These are phyloP conservation scores for Propithecus deckenii DNA, from an alignment of 2,797 vertebrate species.

Conservation along the genomic window DNA sequence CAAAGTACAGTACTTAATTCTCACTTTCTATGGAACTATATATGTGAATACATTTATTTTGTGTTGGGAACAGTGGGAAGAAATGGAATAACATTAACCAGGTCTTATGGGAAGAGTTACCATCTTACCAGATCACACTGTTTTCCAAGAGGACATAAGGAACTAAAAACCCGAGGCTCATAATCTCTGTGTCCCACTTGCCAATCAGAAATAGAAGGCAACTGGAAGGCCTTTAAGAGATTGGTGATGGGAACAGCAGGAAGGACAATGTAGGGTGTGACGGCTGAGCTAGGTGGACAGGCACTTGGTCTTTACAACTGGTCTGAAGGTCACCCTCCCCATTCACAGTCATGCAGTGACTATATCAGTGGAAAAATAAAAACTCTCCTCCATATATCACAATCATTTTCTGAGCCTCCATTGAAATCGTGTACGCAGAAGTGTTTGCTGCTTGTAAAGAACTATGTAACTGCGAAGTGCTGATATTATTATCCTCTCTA, in stretches of 20 bases:
- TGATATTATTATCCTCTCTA: constrained; percentile 32
- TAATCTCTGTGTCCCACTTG: neutral
- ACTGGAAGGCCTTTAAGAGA: neutral
- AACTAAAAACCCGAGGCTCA: neutral
- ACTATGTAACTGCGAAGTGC: neutral
- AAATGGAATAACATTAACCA: neutral
- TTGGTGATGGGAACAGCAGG: neutral
- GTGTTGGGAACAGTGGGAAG: neutral
- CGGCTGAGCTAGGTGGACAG: neutral
- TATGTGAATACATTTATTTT: neutral
- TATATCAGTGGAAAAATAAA: neutral
- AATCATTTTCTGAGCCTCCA: neutral
- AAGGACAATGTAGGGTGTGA: neutral
- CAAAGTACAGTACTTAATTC: neutral
- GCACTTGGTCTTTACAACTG: neutral
- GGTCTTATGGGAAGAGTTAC: neutral
- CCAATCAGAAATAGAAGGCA: neutral
- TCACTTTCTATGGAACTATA: constrained; percentile 20
- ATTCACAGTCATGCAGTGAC: neutral
- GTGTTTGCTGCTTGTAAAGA: neutral
- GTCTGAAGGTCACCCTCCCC: neutral
- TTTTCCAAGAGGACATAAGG: neutral
- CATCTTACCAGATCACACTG: neutral
- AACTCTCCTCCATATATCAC: neutral
- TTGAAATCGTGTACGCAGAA: neutral